Base-by-base conservation (phyloP, 2,797 vertebrate genomes). In the Clarias fuscus region DNA sequence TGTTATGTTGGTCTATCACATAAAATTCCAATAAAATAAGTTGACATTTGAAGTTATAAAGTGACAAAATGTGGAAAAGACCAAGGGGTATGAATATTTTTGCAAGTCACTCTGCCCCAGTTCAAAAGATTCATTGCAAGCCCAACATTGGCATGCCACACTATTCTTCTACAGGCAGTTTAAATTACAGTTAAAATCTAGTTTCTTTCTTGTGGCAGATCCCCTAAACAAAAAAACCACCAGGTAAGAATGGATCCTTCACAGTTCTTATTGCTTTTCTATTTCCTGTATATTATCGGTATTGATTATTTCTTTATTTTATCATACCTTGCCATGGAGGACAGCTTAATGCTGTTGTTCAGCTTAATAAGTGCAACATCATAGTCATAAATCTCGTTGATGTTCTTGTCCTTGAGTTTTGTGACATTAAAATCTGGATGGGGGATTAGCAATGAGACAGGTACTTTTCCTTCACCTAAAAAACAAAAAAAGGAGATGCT, bases 341-440 rank as follows among this genome's bases (percentile, higher is more conserved):
- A 91, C 0, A 94, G 90, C 0, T 18, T 85, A 67, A 97, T 92
- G 58, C 85, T 93, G 0, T 14, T 17, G 33, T 77, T 87, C 37
- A 96, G 82, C 65, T 91, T 86, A 7, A 97, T 6, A 68, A 97
- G 90, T 80, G 96, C 97, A 0, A 97, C 89, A 1, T 97, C 97
- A 0, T 97, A 97, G 93, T 97, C 96, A 43, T 96, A 97, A 90
- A 97, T 97, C 90, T 96, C 96, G 0, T 89, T 84, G 2, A 97
- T 93, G 0, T 94, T 95, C 81, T 91, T 91, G 70, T 84, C 80
- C 75, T 7, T 84, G 1, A 96, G 93, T 2, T 84, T 88, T 0
- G 75, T 86, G 43, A 90, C 82, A 79, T 94, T 84, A 85, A 94
- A 97, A 0, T 91, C 1, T 1, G 94, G 94, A 78, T 97, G 96